Base-by-base conservation (phyloP, 2,113 vertebrate genomes). In the Phaethon lepturus region DNA sequence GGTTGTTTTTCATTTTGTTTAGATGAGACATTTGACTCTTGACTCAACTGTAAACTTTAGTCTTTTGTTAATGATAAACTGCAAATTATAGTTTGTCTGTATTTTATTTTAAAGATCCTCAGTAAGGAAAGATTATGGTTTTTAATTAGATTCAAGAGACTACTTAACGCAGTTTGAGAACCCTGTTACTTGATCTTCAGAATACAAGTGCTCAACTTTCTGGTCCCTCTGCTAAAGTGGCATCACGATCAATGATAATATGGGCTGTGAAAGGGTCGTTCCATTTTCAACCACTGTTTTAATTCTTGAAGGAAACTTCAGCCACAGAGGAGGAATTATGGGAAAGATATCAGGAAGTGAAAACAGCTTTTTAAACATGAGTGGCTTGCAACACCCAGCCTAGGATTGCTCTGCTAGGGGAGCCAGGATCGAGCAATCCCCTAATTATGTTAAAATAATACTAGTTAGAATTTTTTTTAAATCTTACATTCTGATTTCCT, bases 111-210 rank as follows among this genome's bases (percentile, higher is more conserved):
- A 62, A 95, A 93, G 64, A 84, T 67, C 24, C 14, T 63, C 56
- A 75, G 29, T 82, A 81, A 44, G 45, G 49, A 59, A 77, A 92
- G 33, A 33, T 45, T 62, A 9, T 50, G 13, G 1, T 4, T 56
- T 92, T 92, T 89, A 75, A 81, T 81, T 91, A 77, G 47, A 84
- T 93, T 92, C 72, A 81, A 80, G 60, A 91, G 44, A 38, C 44
- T 68, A 14, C 23, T 81, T 86, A 91, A 64, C 1, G 5, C 31
- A 49, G 53, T 92, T 89, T 91, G 56, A 89, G 79, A 87, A 63
- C 69, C 35, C 22, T 64, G 40, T 84, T 92, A 49, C 44, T 90
- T 81, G 63, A 56, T 81, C 55, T 91, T 77, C 38, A 38, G 23
- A 75, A 75, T 78, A 78, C 1, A 1, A 63, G 20, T 23, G 25